phyloP scores from a whole-genome alignment of 2,888 invertebrate species.

The Malthinus seriepunctatus region DNA sequence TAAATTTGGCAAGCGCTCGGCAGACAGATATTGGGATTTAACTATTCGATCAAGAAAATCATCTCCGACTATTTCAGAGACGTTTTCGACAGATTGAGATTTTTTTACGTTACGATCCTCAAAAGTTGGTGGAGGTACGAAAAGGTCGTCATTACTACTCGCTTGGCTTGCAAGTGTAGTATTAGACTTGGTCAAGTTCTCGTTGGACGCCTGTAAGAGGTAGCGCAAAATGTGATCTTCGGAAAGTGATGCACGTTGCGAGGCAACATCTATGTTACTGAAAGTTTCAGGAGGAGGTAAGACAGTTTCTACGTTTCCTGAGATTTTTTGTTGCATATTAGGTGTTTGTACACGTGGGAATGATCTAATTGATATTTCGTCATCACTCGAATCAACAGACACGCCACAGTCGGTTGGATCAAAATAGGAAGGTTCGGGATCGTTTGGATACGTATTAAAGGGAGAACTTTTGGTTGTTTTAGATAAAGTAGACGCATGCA shows the following conservation, averaged over 20 bases:
- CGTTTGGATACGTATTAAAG: slow-evolving; percentile 37
- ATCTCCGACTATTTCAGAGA: too few relatives aligned
- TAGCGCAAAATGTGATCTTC: too few relatives aligned
- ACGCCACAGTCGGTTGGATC: background rate
- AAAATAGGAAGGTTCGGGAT: slow-evolving; percentile 7
- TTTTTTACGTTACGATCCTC: background rate
- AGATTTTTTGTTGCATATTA: background rate
- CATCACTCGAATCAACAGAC: background rate
- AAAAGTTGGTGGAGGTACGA: background rate
- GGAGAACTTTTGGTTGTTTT: slow-evolving; percentile 39
- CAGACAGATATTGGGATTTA: too few relatives aligned
- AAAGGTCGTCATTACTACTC: background rate
- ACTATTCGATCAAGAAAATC: too few relatives aligned
- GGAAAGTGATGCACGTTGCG: too few relatives aligned
- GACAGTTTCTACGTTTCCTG: background rate
- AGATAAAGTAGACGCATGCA: slow-evolving; percentile 47
- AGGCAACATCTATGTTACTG: slow-evolving; percentile 3
- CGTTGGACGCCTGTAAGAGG: too few relatives aligned
- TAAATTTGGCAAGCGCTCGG: too few relatives aligned
- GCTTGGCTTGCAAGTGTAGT: too few relatives aligned
- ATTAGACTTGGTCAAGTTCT: too few relatives aligned
- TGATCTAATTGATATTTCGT: background rate
- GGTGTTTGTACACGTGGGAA: background rate
- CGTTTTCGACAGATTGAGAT: too few relatives aligned
- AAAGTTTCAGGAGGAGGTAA: slow-evolving; percentile 29